Evolutionary conservation across 2,113 vertebrate species (phyloP).

Genomic region (Dromiciops gliroides): DNA sequence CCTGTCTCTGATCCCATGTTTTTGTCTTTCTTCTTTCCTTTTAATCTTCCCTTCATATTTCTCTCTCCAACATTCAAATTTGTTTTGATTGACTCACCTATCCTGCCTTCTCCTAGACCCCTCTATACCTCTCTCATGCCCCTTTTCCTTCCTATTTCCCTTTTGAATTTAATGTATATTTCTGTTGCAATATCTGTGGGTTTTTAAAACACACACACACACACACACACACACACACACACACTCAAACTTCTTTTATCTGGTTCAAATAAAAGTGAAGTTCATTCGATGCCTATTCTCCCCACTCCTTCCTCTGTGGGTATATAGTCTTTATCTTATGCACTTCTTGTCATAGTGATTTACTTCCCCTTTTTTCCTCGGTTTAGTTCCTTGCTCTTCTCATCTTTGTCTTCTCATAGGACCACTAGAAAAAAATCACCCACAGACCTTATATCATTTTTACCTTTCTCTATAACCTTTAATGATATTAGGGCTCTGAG

Average conservation of each 20-base stretch:
- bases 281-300: neutral
- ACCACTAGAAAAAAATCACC: neutral
- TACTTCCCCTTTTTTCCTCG: neutral
- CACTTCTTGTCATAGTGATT: neutral
- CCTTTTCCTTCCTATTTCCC: neutral
- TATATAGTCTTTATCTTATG: neutral
- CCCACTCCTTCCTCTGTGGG: neutral
- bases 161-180: neutral
- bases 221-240: no score
- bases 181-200: neutral
- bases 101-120: no score
- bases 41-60: neutral
- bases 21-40: neutral
- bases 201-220: no score
- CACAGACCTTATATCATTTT: neutral
- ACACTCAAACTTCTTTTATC: neutral
- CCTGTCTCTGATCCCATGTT: neutral
- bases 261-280: neutral
- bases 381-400: neutral
- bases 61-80: neutral
- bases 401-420: neutral
- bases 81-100: neutral
- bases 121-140: neutral
- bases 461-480: neutral
- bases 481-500: neutral